Conservation (phyloP, 2,113 vertebrate species). For the Notarius quadriscutis region DNA sequence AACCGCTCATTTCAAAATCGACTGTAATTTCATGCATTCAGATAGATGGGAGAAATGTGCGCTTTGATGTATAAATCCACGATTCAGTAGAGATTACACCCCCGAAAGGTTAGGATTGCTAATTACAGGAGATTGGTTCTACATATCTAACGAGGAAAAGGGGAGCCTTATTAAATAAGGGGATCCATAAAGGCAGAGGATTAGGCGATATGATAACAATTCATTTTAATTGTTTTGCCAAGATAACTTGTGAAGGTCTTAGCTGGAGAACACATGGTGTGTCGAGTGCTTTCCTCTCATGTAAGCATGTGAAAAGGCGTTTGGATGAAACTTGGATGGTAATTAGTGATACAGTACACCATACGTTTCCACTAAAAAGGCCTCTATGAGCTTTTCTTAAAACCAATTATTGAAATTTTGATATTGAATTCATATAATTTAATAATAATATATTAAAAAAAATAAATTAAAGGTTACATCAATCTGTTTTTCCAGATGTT, state of each 20-base stretch:
- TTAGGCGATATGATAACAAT: conserved; percentile 64
- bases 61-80: conserved; percentile 84
- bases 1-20: conserved; percentile 78
- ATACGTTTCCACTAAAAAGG: background rate
- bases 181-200: conserved; percentile 70
- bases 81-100: conserved; percentile 79
- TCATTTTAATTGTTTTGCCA: conserved; percentile 29
- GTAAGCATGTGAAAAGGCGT: conserved; percentile 33
- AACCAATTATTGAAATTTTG: background rate
- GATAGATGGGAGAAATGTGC: conserved; percentile 69
- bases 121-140: conserved; percentile 79
- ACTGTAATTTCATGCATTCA: conserved; percentile 75
- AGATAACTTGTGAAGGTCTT: conserved; percentile 36
- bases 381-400: background rate
- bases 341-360: conserved; percentile 19
- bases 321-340: conserved; percentile 30
- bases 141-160: conserved; percentile 75
- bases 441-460: background rate
- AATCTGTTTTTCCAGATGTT: background rate
- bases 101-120: conserved; percentile 80
- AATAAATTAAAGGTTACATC: background rate
- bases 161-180: conserved; percentile 74
- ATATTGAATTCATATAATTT: background rate
- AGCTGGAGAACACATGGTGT: conserved; percentile 18
- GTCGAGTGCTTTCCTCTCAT: conserved; percentile 21